Base-by-base conservation (phyloP, 2,888 invertebrate species). In the Harpalus rufipes region DNA sequence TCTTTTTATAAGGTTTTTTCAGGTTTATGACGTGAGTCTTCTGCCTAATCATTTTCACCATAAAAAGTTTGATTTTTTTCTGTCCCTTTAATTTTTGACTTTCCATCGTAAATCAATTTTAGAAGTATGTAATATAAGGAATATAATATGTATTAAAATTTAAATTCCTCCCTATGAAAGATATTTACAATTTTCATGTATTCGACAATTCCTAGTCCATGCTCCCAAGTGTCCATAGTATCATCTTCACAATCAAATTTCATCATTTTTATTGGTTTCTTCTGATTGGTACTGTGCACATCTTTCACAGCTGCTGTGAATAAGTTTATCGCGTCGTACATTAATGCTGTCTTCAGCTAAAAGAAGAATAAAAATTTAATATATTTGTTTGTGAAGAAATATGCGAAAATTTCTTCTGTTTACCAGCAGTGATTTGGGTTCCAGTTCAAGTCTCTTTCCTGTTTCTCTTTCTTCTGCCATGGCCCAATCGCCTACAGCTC, bases 251-350 rank as follows among this genome's bases (percentile, higher is more conserved):
- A 91, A 44, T 39, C 65, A 72, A 79, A 72, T 58, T 25, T 39
- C 39, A 59, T 44, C 18, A 41, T 51, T 41, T 32, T 56, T 16
- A 85, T 85, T 32, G 65, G 65, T 4, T 25, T 25, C 4, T 16
- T 56, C 84, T 84, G 84, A 84, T 51, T 51, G 10, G 44, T 51
- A 12, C 12, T 51, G 10, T 87, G 87, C 78, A 88, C 86, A 79
- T 88, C 88, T 72, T 87, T 87, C 41, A 89, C 90, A 0, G 94
- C 94, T 86, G 93, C 93, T 7, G 94, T 93, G 88, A 95, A 95
- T 86, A 95, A 90, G 88, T 93, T 92, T 1, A 96, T 93, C 0
- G 95, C 95, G 89, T 96, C 96, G 88, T 95, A 94, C 84, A 95
- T 92, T 39, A 96, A 90, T 3, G 95, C 94, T 86, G 95, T 93